Base-by-base conservation (phyloP, 2,888 invertebrate species). In the Rhabditoides inermis region DNA sequence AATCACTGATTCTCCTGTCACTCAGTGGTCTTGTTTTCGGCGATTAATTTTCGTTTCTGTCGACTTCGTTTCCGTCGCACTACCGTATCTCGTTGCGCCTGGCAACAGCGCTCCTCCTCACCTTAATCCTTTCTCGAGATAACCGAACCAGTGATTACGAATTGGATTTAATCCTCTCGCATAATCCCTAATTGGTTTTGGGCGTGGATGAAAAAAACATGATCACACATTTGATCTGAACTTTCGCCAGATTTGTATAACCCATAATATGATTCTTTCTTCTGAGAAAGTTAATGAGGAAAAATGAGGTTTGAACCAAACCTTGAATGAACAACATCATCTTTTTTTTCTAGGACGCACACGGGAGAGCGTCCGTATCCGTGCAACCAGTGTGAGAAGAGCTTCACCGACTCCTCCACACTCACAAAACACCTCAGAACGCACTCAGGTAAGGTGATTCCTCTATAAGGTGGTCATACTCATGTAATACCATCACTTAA, bases 401-500 rank as follows among this genome's bases (percentile, higher is more conserved):
- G 94, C 2, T 98, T 98, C 80, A 94, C 94, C 3, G 95, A 98
- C 79, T 92, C 92, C 75, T 94, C 94, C 35, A 98, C 95, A 1
- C 81, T 98, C 51, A 98, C 95, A 49, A 95, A 98, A 79, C 95
- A 95, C 79, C 81, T 94, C 60, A 83, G 92, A 70, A 91, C 95
- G 76, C 82, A 88, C 77, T 85, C 85, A 49, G 80, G 80, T 95
- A 92, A 77, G 45, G 39, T 20, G 56, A 56, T 60, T 27, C 12
- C 26, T 45, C 28, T 22, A 12, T 26, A 18, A 32, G 3, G 15
- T 4, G 23, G 12, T 35, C 22, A 20, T 12, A 25, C 15, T 26
- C 63, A 45, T 26, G 22, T 22, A 44, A 47, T 18, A 47, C 28
- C 18, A 48, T 4, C 10, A 15, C 36, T 2, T 4, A 20, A 25